phyloP scores from a whole-genome alignment of 2,888 invertebrate genomes.

The Trachelus troglodyta region DNA sequence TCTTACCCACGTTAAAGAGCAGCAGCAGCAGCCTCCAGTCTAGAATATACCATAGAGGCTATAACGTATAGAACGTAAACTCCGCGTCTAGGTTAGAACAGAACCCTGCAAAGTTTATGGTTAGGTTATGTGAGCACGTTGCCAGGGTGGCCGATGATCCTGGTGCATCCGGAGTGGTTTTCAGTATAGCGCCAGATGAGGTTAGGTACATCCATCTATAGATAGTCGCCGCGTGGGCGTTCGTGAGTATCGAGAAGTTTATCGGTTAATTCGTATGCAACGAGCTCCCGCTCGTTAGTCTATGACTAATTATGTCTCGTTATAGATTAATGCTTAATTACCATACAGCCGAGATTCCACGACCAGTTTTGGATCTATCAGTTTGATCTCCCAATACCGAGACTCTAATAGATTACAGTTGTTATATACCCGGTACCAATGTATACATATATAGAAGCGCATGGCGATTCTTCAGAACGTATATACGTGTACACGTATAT shows the following conservation, averaged over 20 bases:
- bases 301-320: constrained; percentile 62
- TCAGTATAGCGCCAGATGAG: neutral
- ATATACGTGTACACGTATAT: neutral
- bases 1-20: neutral
- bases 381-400: constrained; percentile 42
- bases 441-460: too few relatives aligned
- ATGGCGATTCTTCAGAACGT: neutral
- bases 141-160: neutral
- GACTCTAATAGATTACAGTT: neutral
- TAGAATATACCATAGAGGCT: neutral
- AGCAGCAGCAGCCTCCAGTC: neutral
- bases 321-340: constrained; percentile 62
- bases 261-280: constrained; percentile 52
- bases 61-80: neutral
- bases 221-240: constrained; percentile 33
- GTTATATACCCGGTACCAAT: neutral
- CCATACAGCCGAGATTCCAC: constrained; percentile 50
- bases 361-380: constrained; percentile 52
- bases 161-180: neutral
- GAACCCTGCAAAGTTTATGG: neutral
- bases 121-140: neutral
- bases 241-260: constrained; percentile 41
- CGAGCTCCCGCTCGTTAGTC: constrained; percentile 47
- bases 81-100: neutral
- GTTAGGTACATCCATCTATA: neutral